These are phyloP conservation scores for Potamarius usumacintae DNA, from an alignment of 2,113 vertebrate species.

Conservation along the genomic window DNA sequence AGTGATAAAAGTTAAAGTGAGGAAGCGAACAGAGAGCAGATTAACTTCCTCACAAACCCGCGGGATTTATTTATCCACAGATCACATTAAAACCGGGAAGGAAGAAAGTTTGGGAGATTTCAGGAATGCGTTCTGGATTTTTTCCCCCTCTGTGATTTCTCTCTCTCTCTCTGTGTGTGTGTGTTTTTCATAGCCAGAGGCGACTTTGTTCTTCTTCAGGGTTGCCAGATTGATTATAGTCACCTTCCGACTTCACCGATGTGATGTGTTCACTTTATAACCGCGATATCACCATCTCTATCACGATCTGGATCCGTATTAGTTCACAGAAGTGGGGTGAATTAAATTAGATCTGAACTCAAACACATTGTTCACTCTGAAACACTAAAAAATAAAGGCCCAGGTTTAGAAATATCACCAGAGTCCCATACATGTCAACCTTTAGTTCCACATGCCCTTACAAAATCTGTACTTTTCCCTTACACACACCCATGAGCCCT, in stretches of 20 bases:
- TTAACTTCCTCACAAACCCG: background rate
- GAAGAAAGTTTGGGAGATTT: background rate
- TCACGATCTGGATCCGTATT: too few species aligned
- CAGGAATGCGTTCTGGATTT: constrained; percentile 16
- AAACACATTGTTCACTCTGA: background rate
- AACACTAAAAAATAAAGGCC: background rate
- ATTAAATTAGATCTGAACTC: background rate
- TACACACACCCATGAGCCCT: too few species aligned
- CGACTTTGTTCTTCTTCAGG: constrained; percentile 51
- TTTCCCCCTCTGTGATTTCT: constrained; percentile 6
- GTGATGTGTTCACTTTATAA: too few species aligned
- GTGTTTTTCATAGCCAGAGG: constrained; percentile 54
- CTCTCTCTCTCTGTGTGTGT: background rate
- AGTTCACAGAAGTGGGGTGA: too few species aligned
- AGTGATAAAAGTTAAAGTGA: constrained; percentile 39
- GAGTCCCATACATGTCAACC: too few species aligned
- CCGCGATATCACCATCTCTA: too few species aligned
- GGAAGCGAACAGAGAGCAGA: background rate
- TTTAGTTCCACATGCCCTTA: too few species aligned
- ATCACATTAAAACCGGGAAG: background rate
- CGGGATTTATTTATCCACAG: background rate
- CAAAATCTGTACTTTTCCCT: too few species aligned
- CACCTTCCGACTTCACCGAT: too few species aligned
- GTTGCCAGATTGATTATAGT: constrained; percentile 8
- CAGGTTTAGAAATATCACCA: too few species aligned